Evolutionary conservation across 2,888 invertebrate genomes (phyloP), one percentile per base, ranked within the genome.

Genomic region (Drosophila gaucha): DNA sequence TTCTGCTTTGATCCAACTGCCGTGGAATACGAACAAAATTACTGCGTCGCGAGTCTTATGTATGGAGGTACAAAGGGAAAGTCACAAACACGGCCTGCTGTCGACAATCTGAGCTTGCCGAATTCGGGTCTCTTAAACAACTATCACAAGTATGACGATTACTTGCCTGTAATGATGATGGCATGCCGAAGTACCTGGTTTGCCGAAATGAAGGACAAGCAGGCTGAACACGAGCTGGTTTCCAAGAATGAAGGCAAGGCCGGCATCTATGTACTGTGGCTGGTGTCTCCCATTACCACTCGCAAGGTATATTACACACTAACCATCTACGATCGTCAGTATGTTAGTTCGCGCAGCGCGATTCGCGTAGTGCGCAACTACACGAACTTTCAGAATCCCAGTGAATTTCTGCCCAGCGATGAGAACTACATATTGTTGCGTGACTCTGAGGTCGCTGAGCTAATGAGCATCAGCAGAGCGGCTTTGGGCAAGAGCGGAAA

Each of bases 101-200:
- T 35, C 0, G 56, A 49, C 6, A 22, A 14, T 8, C 2, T 79
- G n/a, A 49, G 59, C 30, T 35, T 41, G 1, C 54, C 67, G 6
- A 84, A 80, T n/a, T n/a, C 33, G 1, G 66, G 44, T 1, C 35
- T 84, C 0, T 16, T 64, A 0, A 30, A 57, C 16, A 18, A 46
- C 0, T n/a, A 33, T 20, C 31, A 30, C 2, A 63, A 56, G 20
- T 63, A 47, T 6, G 33, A 33, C 3, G 24, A 76, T 12, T 55
- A 73, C 51, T 49, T 84, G 52, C 51, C 74, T 12, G 18, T 84
- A 20, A 60, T 66, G 59, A n/a, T 80, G 24, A 66, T 80, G 66
- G 64, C 55, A 6, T 74, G 78, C n/a, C 74, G 62, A 6, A 65
- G 38, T 22, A 65, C 64, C 2, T 84, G 80, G 74, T 67, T 52